Conservation (phyloP, 2,888 invertebrate species). For the Hydropsyche betteni region DNA sequence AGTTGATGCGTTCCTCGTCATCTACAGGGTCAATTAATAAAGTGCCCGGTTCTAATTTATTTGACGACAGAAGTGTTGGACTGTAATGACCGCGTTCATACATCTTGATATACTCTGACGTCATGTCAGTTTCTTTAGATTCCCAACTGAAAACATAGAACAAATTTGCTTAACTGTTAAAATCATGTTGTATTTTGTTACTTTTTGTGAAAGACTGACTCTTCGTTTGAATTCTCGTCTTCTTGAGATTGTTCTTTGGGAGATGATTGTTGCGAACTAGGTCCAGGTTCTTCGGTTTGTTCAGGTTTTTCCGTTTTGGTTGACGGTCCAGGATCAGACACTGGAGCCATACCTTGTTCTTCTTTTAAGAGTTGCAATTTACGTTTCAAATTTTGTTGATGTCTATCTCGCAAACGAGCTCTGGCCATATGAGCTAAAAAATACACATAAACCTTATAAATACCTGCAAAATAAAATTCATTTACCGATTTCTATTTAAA, state of each 20-base stretch:
- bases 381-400: conserved; percentile 86
- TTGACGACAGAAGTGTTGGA: conserved; percentile 72
- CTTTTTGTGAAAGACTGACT: conserved; percentile 25
- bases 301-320: conserved; percentile 50
- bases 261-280: conserved; percentile 34
- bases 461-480: not conserved
- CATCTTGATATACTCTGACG: conserved; percentile 69
- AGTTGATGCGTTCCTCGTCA: conserved; percentile 78
- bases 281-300: conserved; percentile 27
- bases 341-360: conserved; percentile 73
- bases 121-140: conserved; percentile 63
- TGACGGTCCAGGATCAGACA: conserved; percentile 53
- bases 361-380: conserved; percentile 91
- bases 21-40: conserved; percentile 79
- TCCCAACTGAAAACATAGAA: conserved; percentile 53
- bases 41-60: conserved; percentile 76
- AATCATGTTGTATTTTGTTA: not conserved
- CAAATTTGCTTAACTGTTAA: not conserved
- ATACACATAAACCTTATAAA: conserved; percentile 9
- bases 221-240: conserved; percentile 47
- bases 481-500: not conserved
- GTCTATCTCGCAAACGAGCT: conserved; percentile 89
- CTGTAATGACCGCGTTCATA: conserved; percentile 88
- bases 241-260: conserved; percentile 35
- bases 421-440: conserved; percentile 87